A percentile compares a stretch with the other conserved stretches of the same genome.
These are phyloP conservation scores for Deilephila elpenor DNA, from an alignment of 2,888 invertebrate species.

Conservation along the genomic window DNA sequence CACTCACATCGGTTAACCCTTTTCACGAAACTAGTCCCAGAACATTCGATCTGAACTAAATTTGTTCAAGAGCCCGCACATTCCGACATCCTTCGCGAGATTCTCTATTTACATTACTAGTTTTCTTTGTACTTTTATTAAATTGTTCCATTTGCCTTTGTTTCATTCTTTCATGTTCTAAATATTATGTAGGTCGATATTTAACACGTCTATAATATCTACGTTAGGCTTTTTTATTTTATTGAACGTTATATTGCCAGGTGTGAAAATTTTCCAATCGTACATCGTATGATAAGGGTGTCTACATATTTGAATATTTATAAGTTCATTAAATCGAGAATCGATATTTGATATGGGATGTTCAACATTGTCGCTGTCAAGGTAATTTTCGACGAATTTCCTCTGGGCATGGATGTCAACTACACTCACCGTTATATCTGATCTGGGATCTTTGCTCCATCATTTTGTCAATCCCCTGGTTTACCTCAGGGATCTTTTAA, in stretches of 20 bases:
- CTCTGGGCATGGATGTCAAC: neutral
- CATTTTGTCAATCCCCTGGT: slow-evolving; percentile 11
- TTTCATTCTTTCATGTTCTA: slow-evolving; percentile 32
- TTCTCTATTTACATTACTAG: slow-evolving; percentile 76
- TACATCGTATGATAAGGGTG: neutral
- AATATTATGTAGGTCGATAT: neutral
- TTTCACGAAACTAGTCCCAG: slow-evolving; percentile 75
- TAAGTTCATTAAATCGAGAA: slow-evolving; percentile 4
- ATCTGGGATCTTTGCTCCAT: slow-evolving; percentile 1
- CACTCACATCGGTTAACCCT: slow-evolving; percentile 72
- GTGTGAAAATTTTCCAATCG: neutral
- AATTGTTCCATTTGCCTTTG: slow-evolving; percentile 63
- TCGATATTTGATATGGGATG: slow-evolving; percentile 6
- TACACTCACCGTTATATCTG: neutral
- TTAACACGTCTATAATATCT: neutral
- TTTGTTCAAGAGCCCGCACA: slow-evolving; percentile 77
- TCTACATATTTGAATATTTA: slow-evolving; percentile 30
- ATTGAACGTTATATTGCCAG: neutral
- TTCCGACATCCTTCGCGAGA: slow-evolving; percentile 75
- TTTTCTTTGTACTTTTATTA: slow-evolving; percentile 74
- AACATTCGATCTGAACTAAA: slow-evolving; percentile 80
- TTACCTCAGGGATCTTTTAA: slow-evolving; percentile 8
- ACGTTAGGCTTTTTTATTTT: neutral
- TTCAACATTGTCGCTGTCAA: neutral
- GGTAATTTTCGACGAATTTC: neutral